Evolutionary conservation across 1,140 invertebrate genomes (phyloP).

Genomic region (Drosophila guanche): DNA sequence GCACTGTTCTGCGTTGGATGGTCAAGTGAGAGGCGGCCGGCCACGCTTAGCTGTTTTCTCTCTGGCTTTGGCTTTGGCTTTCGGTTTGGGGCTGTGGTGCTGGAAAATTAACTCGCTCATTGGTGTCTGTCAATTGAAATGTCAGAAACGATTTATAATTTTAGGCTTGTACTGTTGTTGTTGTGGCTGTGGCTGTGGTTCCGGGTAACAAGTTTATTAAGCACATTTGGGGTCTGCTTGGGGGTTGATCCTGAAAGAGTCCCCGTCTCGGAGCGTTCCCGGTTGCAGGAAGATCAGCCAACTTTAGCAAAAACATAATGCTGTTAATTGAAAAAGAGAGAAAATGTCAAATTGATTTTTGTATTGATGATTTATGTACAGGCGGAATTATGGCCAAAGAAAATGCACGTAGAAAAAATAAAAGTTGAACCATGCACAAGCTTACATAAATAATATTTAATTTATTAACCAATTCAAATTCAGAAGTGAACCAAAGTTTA

Average conservation of each 20-base stretch:
- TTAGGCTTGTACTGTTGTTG: conserved; percentile 54
- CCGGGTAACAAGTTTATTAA: conserved; percentile 75
- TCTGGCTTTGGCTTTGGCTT: conserved; percentile 1
- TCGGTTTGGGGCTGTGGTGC: conserved; percentile 34
- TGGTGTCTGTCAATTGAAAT: conserved; percentile 82
- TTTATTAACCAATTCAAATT: too few relatives aligned
- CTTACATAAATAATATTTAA: too few relatives aligned
- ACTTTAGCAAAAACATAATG: conserved; percentile 80
- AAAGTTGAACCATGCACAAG: too few relatives aligned
- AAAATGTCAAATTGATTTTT: conserved; percentile 72
- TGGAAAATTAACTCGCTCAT: conserved; percentile 82
- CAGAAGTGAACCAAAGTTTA: too few relatives aligned
- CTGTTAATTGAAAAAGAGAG: conserved; percentile 78
- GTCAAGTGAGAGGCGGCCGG: conserved; percentile 10
- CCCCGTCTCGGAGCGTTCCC: background rate
- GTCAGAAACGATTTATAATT: conserved; percentile 83
- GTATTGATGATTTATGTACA: conserved; percentile 70
- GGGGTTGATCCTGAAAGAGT: conserved; percentile 18
- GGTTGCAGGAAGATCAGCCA: conserved; percentile 26
- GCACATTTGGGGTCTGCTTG: conserved; percentile 46
- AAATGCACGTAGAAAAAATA: conserved; percentile 23
- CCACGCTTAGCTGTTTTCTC: conserved; percentile 34
- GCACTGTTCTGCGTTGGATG: conserved; percentile 39
- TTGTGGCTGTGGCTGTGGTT: conserved; percentile 25
- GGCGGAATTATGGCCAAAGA: conserved; percentile 13